Evolutionary conservation across 2,797 vertebrate species (phyloP).

Genomic region (Leptoclinus maculatus): DNA sequence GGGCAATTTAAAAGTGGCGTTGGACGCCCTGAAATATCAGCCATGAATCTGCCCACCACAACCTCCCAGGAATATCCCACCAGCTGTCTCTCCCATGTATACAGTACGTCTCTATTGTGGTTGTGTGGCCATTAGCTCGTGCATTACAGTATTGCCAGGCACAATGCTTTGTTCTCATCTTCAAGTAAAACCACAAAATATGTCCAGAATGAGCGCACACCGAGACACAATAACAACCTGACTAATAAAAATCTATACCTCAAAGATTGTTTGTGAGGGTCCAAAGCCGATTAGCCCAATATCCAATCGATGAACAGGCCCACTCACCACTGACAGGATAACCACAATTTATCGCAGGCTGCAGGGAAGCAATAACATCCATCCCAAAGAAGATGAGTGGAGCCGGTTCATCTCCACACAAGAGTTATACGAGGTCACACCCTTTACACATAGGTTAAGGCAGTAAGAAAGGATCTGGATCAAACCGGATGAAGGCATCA

Average conservation of each 20-base stretch:
- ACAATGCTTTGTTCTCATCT: slow-evolving; percentile 36
- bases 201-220: slow-evolving; percentile 25
- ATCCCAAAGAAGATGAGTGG: slow-evolving; percentile 49
- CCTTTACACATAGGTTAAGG: slow-evolving; percentile 44
- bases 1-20: slow-evolving; percentile 37
- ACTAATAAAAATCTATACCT: slow-evolving; percentile 56
- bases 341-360: slow-evolving; percentile 52
- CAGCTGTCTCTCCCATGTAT: slow-evolving; percentile 32
- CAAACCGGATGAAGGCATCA: slow-evolving; percentile 39
- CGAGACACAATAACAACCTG: slow-evolving; percentile 41
- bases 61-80: slow-evolving; percentile 35
- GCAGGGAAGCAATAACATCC: slow-evolving; percentile 54
- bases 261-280: slow-evolving; percentile 40
- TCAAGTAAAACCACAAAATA: slow-evolving; percentile 35
- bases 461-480: slow-evolving; percentile 22
- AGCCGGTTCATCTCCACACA: slow-evolving; percentile 34
- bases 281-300: slow-evolving; percentile 59
- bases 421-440: slow-evolving; percentile 52
- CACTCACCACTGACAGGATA: slow-evolving; percentile 17
- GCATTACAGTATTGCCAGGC: slow-evolving; percentile 33
- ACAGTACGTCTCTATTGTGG: slow-evolving; percentile 31
- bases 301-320: slow-evolving; percentile 55
- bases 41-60: slow-evolving; percentile 22
- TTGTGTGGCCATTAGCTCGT: slow-evolving; percentile 28
- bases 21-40: slow-evolving; percentile 25